Evolutionary conservation across 1,140 invertebrate genomes (phyloP), one percentile per base, ranked within the genome.

Genomic region (Drosophila ironensis): DNA sequence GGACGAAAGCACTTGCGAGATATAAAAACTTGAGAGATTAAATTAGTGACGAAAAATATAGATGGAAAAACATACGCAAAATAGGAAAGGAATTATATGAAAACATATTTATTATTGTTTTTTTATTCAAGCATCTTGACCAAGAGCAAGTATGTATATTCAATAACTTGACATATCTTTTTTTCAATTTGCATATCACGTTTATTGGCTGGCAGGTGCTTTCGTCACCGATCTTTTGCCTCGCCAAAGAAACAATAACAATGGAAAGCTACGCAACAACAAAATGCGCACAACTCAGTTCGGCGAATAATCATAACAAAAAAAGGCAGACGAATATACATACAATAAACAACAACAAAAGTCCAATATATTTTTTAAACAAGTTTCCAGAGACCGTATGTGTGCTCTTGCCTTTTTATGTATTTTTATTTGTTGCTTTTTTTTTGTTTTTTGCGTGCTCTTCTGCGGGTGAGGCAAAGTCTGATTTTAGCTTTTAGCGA

Each of bases 231-330:
- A n/a, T n/a, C n/a, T n/a, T n/a, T n/a, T n/a, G n/a, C n/a, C n/a
- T n/a, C n/a, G n/a, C n/a, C n/a, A n/a, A n/a, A n/a, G n/a, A n/a
- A 60, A 67, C 52, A 71, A 47, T 46, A 75, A 66, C 72, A 50
- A 45, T 81, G 63, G 69, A 84, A 84, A 84, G 74, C 72, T 86
- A 74, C n/a, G n/a, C n/a, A n/a, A n/a, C 73, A 84, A 78, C 76
- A 86, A 82, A 82, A 76, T 82, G 77, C 73, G 74, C 78, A 84
- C 73, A 82, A 82, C 76, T 86, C 78, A 78, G 74, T 84, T 84
- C 64, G 78, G 46, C 73, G 64, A 70, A 77, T 50, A 81, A 67
- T 48, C 68, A 41, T 57, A 51, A 47, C 67, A 37, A 35, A 60
- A 67, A 59, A 2, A 40, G 45, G 19, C 45, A 52, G 37, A 51